Base-by-base conservation (phyloP, 2,888 invertebrate genomes). In the Hypsopygia costalis region DNA sequence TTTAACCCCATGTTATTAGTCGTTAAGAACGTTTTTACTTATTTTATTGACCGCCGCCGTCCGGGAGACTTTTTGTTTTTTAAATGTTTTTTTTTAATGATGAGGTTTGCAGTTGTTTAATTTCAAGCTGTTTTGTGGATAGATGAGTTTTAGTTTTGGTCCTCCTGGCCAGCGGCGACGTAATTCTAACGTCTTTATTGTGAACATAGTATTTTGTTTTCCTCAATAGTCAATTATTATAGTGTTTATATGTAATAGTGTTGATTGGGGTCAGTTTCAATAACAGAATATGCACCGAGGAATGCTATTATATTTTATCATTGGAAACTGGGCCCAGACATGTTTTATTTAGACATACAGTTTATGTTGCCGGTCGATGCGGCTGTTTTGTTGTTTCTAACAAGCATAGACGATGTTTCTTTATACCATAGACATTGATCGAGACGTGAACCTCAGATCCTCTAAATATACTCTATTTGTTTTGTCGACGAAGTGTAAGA, bases 231-330 rank as follows among this genome's bases (percentile, higher is more conserved):
- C 72, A 69, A 70, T 72, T 72, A 52, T 47, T 48, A 65, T 64
- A 73, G 66, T 74, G 69, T 74, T 73, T 70, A 72, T 71, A n/a
- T n/a, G n/a, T n/a, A 69, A 60, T 66, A 69, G 57, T 51, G 46
- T 54, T 57, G 59, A 47, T 58, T 62, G 69, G 73, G 52, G 67
- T 62, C 63, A 58, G 71, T 63, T 65, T 60, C 53, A 36, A 31
- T 25, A 25, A 25, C n/a, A 8, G 25, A n/a, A 8, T 25, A n/a
- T 25, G n/a, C 25, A 25, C 37, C 31, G 29, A 37, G 30, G 37
- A 25, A 25, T 25, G 25, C 25, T 25, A 25, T 22, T 29, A 29
- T 21, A 11, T 28, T 41, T 41, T 37, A 31, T 55, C 48, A 36
- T 33, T 36, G 29, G 55, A 52, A 66, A 61, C 71, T 65, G 69